Conservation (phyloP, 2,113 vertebrate genomes). For the Epinephelus fuscoguttatus region DNA sequence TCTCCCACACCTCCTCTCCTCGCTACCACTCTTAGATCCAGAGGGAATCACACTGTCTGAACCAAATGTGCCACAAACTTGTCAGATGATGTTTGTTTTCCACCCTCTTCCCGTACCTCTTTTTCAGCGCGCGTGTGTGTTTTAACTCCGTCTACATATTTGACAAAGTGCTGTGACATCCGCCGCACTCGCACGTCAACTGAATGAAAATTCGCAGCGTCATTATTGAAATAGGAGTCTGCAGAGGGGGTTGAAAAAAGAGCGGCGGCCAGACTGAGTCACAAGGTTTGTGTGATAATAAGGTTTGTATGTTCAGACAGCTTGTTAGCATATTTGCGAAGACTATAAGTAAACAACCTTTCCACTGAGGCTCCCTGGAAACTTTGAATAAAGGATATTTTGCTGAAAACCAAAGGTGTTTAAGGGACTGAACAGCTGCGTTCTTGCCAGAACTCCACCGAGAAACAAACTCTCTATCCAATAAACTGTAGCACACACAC, state of each 20-base stretch:
- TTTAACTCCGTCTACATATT: conserved; percentile 68
- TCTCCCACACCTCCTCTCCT: conserved; percentile 52
- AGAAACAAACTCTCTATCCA: conserved; percentile 38
- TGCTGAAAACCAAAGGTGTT: conserved; percentile 69
- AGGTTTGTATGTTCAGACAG: conserved; percentile 72
- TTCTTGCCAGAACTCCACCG: conserved; percentile 43
- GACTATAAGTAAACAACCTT: conserved; percentile 67
- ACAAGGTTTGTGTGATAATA: conserved; percentile 64
- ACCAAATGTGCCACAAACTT: conserved; percentile 80
- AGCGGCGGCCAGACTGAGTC: conserved; percentile 46
- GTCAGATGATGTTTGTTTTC: conserved; percentile 79
- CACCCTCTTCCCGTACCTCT: conserved; percentile 37
- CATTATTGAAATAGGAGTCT: conserved; percentile 70
- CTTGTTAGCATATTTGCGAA: conserved; percentile 67
- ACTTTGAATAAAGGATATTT: conserved; percentile 66
- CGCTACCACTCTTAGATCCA: conserved; percentile 67
- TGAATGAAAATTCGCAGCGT: conserved; percentile 52
- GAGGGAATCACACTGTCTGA: conserved; percentile 76
- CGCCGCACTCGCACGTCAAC: conserved; percentile 44
- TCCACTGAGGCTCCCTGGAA: conserved; percentile 57
- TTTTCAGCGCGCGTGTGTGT: conserved; percentile 54
- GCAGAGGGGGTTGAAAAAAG: neutral
- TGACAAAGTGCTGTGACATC: conserved; percentile 71
- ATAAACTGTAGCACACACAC: conserved; percentile 44
- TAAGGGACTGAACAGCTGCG: conserved; percentile 62